A percentile compares a stretch with the other conserved stretches of the same genome.
phyloP scores from a whole-genome alignment of 2,797 vertebrate species.

The Sebastes vulpes region DNA sequence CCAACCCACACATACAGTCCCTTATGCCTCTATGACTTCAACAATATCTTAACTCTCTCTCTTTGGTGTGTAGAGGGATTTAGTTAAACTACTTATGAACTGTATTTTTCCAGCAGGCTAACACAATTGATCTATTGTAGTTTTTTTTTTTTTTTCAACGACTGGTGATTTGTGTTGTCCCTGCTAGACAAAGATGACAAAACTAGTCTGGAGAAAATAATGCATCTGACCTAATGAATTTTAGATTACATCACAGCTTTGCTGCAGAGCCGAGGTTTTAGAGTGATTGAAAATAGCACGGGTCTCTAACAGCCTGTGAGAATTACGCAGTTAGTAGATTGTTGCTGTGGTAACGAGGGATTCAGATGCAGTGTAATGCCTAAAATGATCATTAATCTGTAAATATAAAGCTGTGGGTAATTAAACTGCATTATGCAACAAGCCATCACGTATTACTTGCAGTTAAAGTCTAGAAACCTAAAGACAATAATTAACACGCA shows the following conservation, averaged over 20 bases:
- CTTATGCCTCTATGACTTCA: no score
- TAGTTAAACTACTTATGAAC: not conserved
- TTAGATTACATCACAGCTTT: not conserved
- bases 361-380: conserved; percentile 14
- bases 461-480: not conserved
- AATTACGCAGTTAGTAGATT: conserved; percentile 11
- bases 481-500: not conserved
- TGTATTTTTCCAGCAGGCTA: not conserved
- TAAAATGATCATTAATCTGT: conserved; percentile 20
- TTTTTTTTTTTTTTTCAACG: not conserved
- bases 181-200: not conserved
- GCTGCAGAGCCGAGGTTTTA: not conserved
- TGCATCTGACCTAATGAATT: not conserved
- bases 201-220: not conserved
- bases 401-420: conserved; percentile 7
- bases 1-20: no score
- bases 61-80: not conserved
- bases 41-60: not conserved
- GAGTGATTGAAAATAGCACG: not conserved
- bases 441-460: not conserved
- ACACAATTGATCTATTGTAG: not conserved
- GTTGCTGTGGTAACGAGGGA: conserved; percentile 57
- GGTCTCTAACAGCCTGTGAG: conserved; percentile 9
- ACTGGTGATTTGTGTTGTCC: not conserved
- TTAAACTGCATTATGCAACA: not conserved